Evolutionary conservation across 1,140 invertebrate genomes (phyloP), one percentile per base, ranked within the genome.

Genomic region (Bombus superbus): DNA sequence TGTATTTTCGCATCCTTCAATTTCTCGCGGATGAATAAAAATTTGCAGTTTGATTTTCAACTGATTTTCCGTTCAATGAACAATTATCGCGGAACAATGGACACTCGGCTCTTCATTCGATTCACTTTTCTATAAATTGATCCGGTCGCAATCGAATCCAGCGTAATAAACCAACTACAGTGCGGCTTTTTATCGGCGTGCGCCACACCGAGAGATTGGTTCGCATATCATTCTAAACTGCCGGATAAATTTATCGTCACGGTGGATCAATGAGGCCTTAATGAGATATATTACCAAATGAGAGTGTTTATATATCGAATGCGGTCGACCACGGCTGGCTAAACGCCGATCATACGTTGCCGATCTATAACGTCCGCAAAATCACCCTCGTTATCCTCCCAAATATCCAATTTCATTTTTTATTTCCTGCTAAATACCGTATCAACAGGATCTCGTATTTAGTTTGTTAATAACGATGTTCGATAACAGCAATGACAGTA

Each of bases 211-310:
- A 68, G 78, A 80, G 64, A 80, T 80, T 28, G 64, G 81, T 69
- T 57, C 57, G 68, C 83, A 80, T 80, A 80, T 85, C 77, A 85
- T 72, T 79, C 68, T 71, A 68, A 80, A 85, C 77, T 69, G 68
- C 38, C 40, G 83, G 83, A 85, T 85, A 80, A 85, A 85, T 85
- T 85, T 80, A 85, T 85, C 83, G 53, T 42, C 42, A 72, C 64
- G 76, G 83, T 85, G 83, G 83, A 85, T 85, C 83, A 85, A 85
- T 85, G 83, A 85, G 83, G 83, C 83, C 83, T 85, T 85, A 85
- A 85, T 85, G 83, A 85, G 83, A 85, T 85, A 85, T 85, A 85
- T 85, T 85, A 85, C 83, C 83, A 80, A 80, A 85, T 72, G 83
- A 85, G 83, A 72, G 83, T 85, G 77, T 85, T 85, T 85, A 85